A percentile compares a stretch with the other conserved stretches of the same genome.
These are phyloP conservation scores for Hylaeus volcanicus DNA, from an alignment of 1,140 invertebrate species.

Conservation along the genomic window DNA sequence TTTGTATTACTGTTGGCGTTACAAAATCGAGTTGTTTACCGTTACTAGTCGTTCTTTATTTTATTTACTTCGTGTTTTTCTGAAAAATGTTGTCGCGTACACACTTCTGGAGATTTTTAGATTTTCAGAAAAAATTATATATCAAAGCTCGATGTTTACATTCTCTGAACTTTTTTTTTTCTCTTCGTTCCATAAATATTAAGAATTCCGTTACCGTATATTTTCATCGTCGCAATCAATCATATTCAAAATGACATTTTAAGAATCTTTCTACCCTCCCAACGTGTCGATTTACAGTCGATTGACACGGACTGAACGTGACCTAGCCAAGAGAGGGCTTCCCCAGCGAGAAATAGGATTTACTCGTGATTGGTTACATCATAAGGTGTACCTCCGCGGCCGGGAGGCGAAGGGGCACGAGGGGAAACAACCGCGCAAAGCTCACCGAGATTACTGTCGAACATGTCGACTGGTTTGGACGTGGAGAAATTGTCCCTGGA, in stretches of 20 bases:
- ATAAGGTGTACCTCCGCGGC: slow-evolving; percentile 10
- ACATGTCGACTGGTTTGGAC: slow-evolving; percentile 60
- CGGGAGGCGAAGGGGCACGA: not conserved
- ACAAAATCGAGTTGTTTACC: no score
- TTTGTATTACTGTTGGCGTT: no score
- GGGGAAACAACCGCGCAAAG: slow-evolving; percentile 34
- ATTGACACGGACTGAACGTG: slow-evolving; percentile 24
- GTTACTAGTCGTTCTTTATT: no score
- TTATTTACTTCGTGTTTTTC: no score
- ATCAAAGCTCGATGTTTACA: no score
- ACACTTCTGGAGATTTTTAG: no score
- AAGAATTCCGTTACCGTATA: no score
- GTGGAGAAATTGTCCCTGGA: slow-evolving; percentile 59
- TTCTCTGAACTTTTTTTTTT: no score
- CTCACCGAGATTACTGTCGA: slow-evolving; percentile 62
- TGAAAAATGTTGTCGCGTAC: no score
- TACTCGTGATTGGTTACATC: slow-evolving; percentile 55
- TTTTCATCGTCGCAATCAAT: not conserved
- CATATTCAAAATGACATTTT: not conserved
- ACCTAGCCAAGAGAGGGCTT: slow-evolving; percentile 33
- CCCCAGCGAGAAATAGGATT: slow-evolving; percentile 47
- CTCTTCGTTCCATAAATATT: no score
- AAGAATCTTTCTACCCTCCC: not conserved
- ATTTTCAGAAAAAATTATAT: no score
- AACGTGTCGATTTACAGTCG: not conserved